Conservation (phyloP, 2,888 invertebrate genomes). For the Plemyria rubiginata region DNA sequence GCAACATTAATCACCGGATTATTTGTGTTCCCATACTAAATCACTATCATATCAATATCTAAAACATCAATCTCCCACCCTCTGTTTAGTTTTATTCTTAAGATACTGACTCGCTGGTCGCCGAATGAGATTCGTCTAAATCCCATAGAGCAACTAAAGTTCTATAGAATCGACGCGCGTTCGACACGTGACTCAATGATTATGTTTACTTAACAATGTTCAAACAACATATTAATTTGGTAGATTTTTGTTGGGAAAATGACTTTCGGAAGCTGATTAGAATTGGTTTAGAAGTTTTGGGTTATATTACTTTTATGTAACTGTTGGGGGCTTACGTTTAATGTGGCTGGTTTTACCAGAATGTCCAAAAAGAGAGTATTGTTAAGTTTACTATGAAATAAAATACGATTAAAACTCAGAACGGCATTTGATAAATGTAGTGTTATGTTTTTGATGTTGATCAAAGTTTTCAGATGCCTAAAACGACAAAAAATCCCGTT, state of each 20-base stretch:
- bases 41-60: conserved; percentile 81
- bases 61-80: conserved; percentile 78
- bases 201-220: conserved; percentile 82
- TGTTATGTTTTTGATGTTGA: too few relatives aligned
- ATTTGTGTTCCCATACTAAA: conserved; percentile 77
- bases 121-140: conserved; percentile 77
- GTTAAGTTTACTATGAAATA: too few relatives aligned
- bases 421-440: too few relatives aligned
- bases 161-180: conserved; percentile 72
- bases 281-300: conserved; percentile 33
- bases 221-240: conserved; percentile 85
- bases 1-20: conserved; percentile 56
- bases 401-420: too few relatives aligned
- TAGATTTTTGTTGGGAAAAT: conserved; percentile 74
- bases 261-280: conserved; percentile 68
- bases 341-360: not conserved
- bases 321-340: not conserved
- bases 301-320: conserved; percentile 8
- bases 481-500: too few relatives aligned
- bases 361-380: too few relatives aligned
- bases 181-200: conserved; percentile 74
- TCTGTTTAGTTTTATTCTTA: conserved; percentile 80
- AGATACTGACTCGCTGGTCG: conserved; percentile 71
- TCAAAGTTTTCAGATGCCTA: too few relatives aligned
- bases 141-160: conserved; percentile 66